These are phyloP conservation scores for Tachycineta bicolor DNA, from an alignment of 2,113 vertebrate genomes.

Conservation along the genomic window DNA sequence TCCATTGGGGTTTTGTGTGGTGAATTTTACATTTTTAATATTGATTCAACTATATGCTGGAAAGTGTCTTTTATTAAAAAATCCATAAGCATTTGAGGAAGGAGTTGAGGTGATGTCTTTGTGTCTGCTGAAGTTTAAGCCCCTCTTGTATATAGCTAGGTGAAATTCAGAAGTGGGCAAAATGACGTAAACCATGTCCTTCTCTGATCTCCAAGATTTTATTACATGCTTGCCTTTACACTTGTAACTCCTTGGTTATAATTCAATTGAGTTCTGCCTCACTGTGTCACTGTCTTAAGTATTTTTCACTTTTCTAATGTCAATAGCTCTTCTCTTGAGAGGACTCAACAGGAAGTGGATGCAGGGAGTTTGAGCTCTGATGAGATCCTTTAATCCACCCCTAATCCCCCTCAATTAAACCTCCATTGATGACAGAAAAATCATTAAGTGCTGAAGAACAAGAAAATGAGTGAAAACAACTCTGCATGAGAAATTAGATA, in stretches of 20 bases:
- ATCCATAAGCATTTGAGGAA: background rate
- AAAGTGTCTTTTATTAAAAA: slow-evolving; percentile 24
- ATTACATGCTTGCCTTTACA: background rate
- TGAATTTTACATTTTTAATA: slow-evolving; percentile 49
- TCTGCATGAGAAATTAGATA: slow-evolving; percentile 52
- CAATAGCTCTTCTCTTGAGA: slow-evolving; percentile 67
- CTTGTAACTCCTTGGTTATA: slow-evolving; percentile 5
- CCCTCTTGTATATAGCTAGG: background rate
- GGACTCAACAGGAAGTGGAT: slow-evolving; percentile 69
- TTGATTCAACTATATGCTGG: background rate
- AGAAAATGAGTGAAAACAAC: slow-evolving; percentile 64
- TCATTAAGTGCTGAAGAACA: slow-evolving; percentile 69
- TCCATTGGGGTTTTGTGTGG: background rate
- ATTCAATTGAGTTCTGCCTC: slow-evolving; percentile 30
- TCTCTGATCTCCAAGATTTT: background rate
- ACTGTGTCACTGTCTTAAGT: slow-evolving; percentile 31
- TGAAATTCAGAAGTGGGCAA: background rate
- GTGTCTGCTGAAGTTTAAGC: background rate
- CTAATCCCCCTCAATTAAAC: slow-evolving; percentile 76
- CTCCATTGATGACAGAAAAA: slow-evolving; percentile 71
- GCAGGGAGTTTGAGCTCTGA: slow-evolving; percentile 57
- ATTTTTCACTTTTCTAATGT: slow-evolving; percentile 65
- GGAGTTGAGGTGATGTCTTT: background rate
- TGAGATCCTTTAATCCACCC: slow-evolving; percentile 75
- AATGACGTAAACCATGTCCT: background rate